A percentile compares a stretch with the other conserved stretches of the same genome.
Evolutionary conservation across 2,888 invertebrate genomes (phyloP).

Genomic region (Mythimna albipuncta): DNA sequence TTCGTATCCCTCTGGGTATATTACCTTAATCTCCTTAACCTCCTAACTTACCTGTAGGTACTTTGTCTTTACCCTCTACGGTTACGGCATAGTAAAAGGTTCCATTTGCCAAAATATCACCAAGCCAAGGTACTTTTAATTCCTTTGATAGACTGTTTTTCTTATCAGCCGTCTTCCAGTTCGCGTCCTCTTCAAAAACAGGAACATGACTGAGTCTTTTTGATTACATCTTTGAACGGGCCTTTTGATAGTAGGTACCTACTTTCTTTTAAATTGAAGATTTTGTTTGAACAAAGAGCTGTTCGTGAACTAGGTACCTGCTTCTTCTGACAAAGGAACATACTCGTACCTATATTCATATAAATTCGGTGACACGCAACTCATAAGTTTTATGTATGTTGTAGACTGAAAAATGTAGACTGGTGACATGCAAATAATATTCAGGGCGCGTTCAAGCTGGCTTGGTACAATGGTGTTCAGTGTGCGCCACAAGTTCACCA

Average conservation of each 20-base stretch:
- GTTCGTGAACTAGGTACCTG: slow-evolving; percentile 37
- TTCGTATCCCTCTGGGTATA: too few species aligned
- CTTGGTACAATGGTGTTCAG: slow-evolving; percentile 35
- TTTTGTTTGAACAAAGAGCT: slow-evolving; percentile 40
- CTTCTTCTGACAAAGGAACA: slow-evolving; percentile 18
- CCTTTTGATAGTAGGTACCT: slow-evolving; percentile 46
- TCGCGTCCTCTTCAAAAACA: slow-evolving; percentile 62
- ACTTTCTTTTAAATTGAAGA: slow-evolving; percentile 47
- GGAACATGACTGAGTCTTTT: slow-evolving; percentile 56
- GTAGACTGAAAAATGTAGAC: slow-evolving; percentile 28
- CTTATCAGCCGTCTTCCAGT: slow-evolving; percentile 66
- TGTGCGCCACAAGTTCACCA: slow-evolving; percentile 50
- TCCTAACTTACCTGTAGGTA: neutral
- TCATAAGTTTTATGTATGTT: slow-evolving; percentile 32
- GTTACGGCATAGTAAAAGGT: slow-evolving; percentile 30
- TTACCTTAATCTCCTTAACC: neutral
- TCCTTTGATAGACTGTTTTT: slow-evolving; percentile 61
- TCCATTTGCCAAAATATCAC: slow-evolving; percentile 33
- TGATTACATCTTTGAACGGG: slow-evolving; percentile 60
- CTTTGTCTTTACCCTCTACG: slow-evolving; percentile 1
- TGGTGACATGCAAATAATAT: slow-evolving; percentile 53
- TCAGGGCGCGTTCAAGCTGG: slow-evolving; percentile 43
- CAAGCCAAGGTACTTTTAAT: slow-evolving; percentile 63
- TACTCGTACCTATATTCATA: neutral
- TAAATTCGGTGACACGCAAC: slow-evolving; percentile 29